A percentile compares a stretch with the other conserved stretches of the same genome.
Conservation (phyloP, 2,797 vertebrate species). For the Lophotriccus pileatus region DNA sequence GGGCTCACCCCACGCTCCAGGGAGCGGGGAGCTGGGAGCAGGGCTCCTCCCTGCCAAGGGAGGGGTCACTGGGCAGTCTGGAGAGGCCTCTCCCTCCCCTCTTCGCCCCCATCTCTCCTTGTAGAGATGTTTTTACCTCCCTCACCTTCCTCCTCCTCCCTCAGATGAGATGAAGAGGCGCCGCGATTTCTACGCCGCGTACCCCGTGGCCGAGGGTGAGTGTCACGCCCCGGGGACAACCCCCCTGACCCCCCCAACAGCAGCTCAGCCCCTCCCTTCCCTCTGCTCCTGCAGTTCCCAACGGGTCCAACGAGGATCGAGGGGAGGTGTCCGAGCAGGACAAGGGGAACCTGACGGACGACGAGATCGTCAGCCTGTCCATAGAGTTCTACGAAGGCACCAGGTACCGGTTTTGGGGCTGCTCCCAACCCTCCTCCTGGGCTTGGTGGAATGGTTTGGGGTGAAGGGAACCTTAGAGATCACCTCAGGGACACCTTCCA, state of each 20-base stretch:
- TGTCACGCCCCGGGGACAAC: not conserved
- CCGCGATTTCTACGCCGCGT: conserved; percentile 78
- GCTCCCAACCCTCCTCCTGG: not conserved
- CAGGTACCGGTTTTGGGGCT: not conserved
- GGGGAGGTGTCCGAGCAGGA: conserved; percentile 75
- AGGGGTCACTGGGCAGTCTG: not conserved
- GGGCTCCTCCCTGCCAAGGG: rapidly evolving
- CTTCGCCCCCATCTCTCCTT: not conserved
- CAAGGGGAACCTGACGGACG: conserved; percentile 70
- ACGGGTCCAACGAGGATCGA: conserved; percentile 74
- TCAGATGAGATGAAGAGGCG: conserved; percentile 84
- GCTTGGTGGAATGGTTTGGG: not conserved
- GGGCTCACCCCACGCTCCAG: not conserved
- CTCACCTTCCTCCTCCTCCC: not conserved
- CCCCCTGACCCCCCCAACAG: not conserved
- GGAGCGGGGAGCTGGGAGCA: not conserved
- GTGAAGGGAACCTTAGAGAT: not conserved
- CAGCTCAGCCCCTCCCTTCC: not conserved
- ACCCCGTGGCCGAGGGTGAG: conserved; percentile 78
- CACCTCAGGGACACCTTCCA: not conserved
- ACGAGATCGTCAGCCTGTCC: conserved; percentile 82
- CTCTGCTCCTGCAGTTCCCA: conserved; percentile 62
- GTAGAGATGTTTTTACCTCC: not conserved
- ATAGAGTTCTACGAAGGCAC: conserved; percentile 80
- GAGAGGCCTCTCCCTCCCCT: not conserved